A percentile compares a stretch with the other conserved stretches of the same genome.
These are phyloP conservation scores for Aricia agestis DNA, from an alignment of 1,140 invertebrate species.

Conservation along the genomic window DNA sequence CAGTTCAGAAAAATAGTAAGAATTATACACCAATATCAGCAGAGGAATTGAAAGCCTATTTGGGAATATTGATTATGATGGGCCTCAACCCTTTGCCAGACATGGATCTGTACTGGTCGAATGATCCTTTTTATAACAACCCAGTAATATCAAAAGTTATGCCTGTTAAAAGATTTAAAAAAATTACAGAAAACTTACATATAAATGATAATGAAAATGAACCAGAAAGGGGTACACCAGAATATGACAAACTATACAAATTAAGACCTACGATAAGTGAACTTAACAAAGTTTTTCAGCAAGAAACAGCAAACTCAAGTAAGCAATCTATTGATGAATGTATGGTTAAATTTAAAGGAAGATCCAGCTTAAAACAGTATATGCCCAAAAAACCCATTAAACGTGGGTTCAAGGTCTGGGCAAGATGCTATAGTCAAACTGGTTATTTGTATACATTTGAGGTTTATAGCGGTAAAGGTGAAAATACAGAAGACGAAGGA, in stretches of 20 bases:
- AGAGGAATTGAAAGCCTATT: slow-evolving; percentile 26
- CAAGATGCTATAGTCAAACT: slow-evolving; percentile 28
- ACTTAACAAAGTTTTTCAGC: slow-evolving; percentile 22
- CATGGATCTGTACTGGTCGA: slow-evolving; percentile 26
- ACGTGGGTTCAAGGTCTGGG: slow-evolving; percentile 42
- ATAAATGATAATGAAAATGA: slow-evolving; percentile 25
- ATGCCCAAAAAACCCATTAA: slow-evolving; percentile 42
- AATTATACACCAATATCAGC: slow-evolving; percentile 21
- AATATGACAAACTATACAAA: slow-evolving; percentile 31
- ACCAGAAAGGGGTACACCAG: slow-evolving; percentile 15
- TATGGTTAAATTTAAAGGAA: slow-evolving; percentile 41
- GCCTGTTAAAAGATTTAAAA: slow-evolving; percentile 21
- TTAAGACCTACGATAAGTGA: slow-evolving; percentile 22
- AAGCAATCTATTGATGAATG: slow-evolving; percentile 34
- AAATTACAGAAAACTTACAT: slow-evolving; percentile 28
- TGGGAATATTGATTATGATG: slow-evolving; percentile 32
- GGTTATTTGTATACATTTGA: slow-evolving; percentile 20
- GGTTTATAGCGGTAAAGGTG: slow-evolving; percentile 33
- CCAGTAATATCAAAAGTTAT: slow-evolving; percentile 18
- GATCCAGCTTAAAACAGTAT: slow-evolving; percentile 33
- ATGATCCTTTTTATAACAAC: slow-evolving; percentile 22
- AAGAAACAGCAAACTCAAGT: slow-evolving; percentile 21
- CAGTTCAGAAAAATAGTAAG: slow-evolving; percentile 23
- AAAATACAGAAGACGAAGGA: slow-evolving; percentile 30
- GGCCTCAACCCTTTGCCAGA: slow-evolving; percentile 29